These are phyloP conservation scores for Trissonchulus latispiculum DNA, from an alignment of 2,888 invertebrate genomes.

Conservation along the genomic window DNA sequence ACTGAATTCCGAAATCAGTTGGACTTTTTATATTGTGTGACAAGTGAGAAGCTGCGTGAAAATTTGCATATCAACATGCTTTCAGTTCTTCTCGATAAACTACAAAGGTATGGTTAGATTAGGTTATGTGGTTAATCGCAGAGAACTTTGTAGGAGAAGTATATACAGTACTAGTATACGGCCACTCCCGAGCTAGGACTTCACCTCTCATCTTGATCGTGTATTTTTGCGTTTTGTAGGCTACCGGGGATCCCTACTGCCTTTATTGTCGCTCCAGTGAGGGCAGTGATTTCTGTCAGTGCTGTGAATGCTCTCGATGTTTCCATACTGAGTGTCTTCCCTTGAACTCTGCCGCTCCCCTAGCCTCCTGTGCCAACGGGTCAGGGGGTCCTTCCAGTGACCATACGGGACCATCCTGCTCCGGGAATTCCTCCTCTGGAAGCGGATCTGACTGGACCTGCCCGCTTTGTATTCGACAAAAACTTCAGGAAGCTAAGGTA, in stretches of 20 bases:
- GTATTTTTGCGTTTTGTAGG: conserved; percentile 55
- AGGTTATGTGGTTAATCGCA: conserved; percentile 24
- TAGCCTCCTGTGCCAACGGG: background rate
- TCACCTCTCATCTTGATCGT: conserved; percentile 76
- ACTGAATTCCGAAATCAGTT: too few relatives aligned
- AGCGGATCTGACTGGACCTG: too few relatives aligned
- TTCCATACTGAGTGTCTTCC: conserved; percentile 80
- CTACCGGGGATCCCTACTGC: conserved; percentile 80
- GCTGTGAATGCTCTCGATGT: conserved; percentile 78
- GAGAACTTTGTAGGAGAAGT: too few relatives aligned
- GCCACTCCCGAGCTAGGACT: conserved; percentile 86
- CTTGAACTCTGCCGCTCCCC: background rate
- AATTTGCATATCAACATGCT: background rate
- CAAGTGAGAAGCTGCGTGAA: too few relatives aligned
- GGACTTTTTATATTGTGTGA: background rate
- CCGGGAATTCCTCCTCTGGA: too few relatives aligned
- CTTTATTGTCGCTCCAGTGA: conserved; percentile 66
- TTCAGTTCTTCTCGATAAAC: background rate
- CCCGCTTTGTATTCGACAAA: too few relatives aligned
- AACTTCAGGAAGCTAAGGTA: too few relatives aligned
- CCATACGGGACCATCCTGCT: too few relatives aligned
- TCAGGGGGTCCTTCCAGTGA: too few relatives aligned
- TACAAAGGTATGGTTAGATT: background rate
- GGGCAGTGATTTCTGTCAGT: conserved; percentile 57
- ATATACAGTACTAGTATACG: conserved; percentile 58